Evolutionary conservation across 2,113 vertebrate genomes (phyloP).

Genomic region (Todiramphus saurophagus): DNA sequence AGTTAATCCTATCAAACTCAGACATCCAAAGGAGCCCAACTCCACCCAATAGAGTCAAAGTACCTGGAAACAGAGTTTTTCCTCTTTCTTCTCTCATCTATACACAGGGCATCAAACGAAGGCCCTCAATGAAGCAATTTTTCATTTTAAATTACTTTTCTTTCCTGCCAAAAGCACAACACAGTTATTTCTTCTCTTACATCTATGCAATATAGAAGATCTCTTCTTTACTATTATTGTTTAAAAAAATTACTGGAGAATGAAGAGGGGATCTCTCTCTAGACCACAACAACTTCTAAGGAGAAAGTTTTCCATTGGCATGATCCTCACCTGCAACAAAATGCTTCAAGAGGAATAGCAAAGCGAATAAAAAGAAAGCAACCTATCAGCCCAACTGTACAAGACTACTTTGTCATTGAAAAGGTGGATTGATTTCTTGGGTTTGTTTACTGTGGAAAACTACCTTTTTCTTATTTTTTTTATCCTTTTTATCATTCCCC

Average conservation of each 20-base stretch:
- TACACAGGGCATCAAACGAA: conserved; percentile 57
- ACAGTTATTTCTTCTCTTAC: conserved; percentile 45
- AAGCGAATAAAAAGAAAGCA: background rate
- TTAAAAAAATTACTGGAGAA: background rate
- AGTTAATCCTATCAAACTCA: conserved; percentile 37
- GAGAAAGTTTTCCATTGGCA: conserved; percentile 34
- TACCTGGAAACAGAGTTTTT: conserved; percentile 59
- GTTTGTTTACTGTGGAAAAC: background rate
- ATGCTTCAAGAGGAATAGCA: conserved; percentile 20
- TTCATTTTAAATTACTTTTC: conserved; percentile 61
- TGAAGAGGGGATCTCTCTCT: conserved; percentile 22
- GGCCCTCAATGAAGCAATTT: conserved; percentile 52
- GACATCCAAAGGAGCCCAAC: conserved; percentile 36
- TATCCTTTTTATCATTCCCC: too few relatives aligned
- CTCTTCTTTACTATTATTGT: background rate
- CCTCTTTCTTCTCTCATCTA: conserved; percentile 59
- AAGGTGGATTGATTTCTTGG: background rate
- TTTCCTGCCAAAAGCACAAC: conserved; percentile 60
- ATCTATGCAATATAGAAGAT: background rate
- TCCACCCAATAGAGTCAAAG: conserved; percentile 47
- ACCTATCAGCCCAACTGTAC: background rate
- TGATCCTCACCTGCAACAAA: conserved; percentile 58
- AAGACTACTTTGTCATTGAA: background rate
- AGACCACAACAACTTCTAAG: conserved; percentile 19
- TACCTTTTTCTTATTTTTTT: background rate